Base-by-base conservation (phyloP, 2,113 vertebrate species). In the Mirounga angustirostris region DNA sequence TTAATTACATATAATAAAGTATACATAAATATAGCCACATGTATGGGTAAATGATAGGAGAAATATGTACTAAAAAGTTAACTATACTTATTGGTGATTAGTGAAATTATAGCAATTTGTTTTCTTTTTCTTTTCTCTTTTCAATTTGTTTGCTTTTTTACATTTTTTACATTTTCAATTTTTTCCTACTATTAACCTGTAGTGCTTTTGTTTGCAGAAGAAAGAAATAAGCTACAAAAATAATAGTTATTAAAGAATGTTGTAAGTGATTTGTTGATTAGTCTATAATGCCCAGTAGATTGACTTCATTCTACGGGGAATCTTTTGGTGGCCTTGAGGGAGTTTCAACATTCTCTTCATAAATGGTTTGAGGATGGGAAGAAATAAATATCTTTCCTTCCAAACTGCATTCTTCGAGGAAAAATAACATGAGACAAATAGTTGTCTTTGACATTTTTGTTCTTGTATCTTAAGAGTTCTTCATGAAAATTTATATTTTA, bases 271-370 rank as follows among this genome's bases (percentile, higher is more conserved):
- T 92, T 86, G 43, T 79, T 94, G 43, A 89, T 92, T 89, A 89
- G 21, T 46, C 8, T 82, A 59, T 76, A 76, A 76, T 89, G 19
- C 96, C 58, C 83, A 81, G 16, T 52, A 89, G 92, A 63, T 26
- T 91, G 16, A 74, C 6, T 54, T 81, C 59, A 84, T 91, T 33
- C 93, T 84, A 46, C 4, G 93, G 89, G 90, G 95, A 95, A 63
- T 74, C 21, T 93, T 96, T 79, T 43, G 15, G 11, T 56, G 26
- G 16, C 14, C 84, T 30, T 95, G 69, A 87, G 74, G 92, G 94
- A 96, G 9, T 74, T 96, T 65, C 74, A 63, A 22, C 69, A 71
- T 43, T n/a, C 26, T 58, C 7, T 65, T 96, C 22, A 52, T 7
- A 83, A 83, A 67, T 16, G 79, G 4, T 6, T 63, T 65, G 7